Base-by-base conservation (phyloP, 2,888 invertebrate genomes). In the Hypolimnas misippus region DNA sequence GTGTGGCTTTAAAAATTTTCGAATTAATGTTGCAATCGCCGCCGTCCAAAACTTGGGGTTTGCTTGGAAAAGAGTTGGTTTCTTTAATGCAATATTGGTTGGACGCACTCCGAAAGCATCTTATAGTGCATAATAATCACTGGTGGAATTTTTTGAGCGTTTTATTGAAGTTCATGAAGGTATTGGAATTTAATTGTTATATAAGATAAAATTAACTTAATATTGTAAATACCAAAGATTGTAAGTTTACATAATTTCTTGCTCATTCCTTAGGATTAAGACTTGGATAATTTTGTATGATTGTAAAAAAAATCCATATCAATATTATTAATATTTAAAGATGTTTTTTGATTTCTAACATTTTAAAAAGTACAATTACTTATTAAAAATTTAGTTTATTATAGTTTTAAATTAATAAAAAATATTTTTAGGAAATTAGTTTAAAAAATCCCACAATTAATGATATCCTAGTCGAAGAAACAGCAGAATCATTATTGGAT, bases 91-190 rank as follows among this genome's bases (percentile, higher is more conserved):
- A 84, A 58, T 89, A 83, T 70, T 89, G 89, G 89, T 71, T 89
- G 0, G 81, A 84, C 44, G 83, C 82, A 38, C 58, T 86, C 8
- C 76, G 82, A 29, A 86, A 82, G 62, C 80, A 86, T 66, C 71
- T 87, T 12, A 78, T 84, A 19, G 68, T 70, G 19, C 78, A 83
- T 46, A 82, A 76, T 57, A 65, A 56, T 1, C 71, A 76, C 54
- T 89, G 88, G 89, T 89, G 89, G 89, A 73, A 61, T 3, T 89
- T 89, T 71, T 60, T 87, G 44, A 80, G 77, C 40, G 29, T 73
- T 1, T 63, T 89, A 8, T 71, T 89, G 0, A 73, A 71, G 35
- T 85, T 84, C 68, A 75, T 88, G 17, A 79, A 80, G 76, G 90
- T 88, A 51, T 8, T 42, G 16, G 19, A 35, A 10, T 33, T 31